A percentile compares a stretch with the other conserved stretches of the same genome.
These are phyloP conservation scores for Ptychobarbus kaznakovi DNA, from an alignment of 2,797 vertebrate genomes.

Conservation along the genomic window DNA sequence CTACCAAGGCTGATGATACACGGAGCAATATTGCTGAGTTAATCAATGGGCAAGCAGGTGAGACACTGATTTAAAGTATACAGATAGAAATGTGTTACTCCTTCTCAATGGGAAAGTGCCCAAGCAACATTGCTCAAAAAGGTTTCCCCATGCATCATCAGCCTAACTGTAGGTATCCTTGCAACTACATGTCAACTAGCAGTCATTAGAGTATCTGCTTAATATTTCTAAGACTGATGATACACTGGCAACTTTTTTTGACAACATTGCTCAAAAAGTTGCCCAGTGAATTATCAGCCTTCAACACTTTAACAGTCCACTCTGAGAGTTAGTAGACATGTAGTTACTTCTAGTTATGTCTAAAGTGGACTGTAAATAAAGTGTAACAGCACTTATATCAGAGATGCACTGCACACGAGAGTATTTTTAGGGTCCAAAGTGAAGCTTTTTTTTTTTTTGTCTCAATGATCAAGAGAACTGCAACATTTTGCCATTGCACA, in stretches of 20 bases:
- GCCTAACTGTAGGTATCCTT: no score
- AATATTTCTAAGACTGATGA: neutral
- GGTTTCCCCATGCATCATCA: no score
- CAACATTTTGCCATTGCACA: constrained; percentile 30
- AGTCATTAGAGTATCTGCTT: neutral
- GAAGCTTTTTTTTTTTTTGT: neutral
- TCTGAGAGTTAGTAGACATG: neutral
- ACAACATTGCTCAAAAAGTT: neutral
- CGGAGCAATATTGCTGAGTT: neutral
- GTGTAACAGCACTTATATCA: constrained; percentile 8
- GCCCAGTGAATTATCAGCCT: neutral
- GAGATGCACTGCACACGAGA: neutral
- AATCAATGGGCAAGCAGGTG: neutral
- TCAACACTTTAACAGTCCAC: neutral
- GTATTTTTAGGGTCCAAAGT: constrained; percentile 25
- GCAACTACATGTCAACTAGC: no score
- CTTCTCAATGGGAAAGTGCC: no score
- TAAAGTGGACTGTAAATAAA: neutral
- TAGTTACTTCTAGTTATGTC: neutral
- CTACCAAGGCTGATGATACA: neutral
- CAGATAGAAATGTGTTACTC: neutral
- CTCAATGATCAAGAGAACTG: neutral
- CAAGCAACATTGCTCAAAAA: neutral
- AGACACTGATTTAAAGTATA: neutral
- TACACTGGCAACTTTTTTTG: neutral